Evolutionary conservation across 1,140 invertebrate genomes (phyloP).

Genomic region (Sitobion miscanthi): DNA sequence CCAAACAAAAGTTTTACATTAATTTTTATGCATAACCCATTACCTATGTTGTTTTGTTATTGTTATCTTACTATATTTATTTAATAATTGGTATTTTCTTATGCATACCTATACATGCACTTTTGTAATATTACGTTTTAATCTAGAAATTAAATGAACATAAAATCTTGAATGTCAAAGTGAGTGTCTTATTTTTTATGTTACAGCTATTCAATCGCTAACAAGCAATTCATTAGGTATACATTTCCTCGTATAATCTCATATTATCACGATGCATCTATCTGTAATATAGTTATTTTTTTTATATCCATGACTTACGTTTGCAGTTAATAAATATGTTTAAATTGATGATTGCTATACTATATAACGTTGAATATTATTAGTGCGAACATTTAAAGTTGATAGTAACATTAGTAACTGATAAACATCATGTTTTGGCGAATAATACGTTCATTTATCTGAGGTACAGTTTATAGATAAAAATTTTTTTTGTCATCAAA

Average conservation of each 20-base stretch:
- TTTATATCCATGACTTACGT: not conserved
- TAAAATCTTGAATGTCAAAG: not conserved
- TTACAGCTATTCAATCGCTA: not conserved
- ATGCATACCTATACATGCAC: too few species aligned
- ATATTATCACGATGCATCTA: not conserved
- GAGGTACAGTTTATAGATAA: not conserved
- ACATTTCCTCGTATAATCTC: not conserved
- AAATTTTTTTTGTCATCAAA: not conserved
- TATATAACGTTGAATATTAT: not conserved
- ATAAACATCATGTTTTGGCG: not conserved
- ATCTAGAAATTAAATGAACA: not conserved
- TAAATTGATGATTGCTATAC: not conserved
- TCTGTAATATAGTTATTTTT: not conserved
- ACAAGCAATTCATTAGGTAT: not conserved
- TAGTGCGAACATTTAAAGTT: not conserved
- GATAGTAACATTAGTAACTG: not conserved
- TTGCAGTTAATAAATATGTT: not conserved
- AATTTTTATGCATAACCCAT: not conserved
- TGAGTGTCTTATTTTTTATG: not conserved
- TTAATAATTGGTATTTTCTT: not conserved
- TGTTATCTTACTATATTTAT: not conserved
- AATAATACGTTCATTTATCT: not conserved
- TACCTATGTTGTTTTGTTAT: not conserved
- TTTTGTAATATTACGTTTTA: not conserved
- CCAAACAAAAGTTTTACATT: not conserved